These are phyloP conservation scores for Ganaspis brasiliensis DNA, from an alignment of 2,888 invertebrate species.

Conservation along the genomic window DNA sequence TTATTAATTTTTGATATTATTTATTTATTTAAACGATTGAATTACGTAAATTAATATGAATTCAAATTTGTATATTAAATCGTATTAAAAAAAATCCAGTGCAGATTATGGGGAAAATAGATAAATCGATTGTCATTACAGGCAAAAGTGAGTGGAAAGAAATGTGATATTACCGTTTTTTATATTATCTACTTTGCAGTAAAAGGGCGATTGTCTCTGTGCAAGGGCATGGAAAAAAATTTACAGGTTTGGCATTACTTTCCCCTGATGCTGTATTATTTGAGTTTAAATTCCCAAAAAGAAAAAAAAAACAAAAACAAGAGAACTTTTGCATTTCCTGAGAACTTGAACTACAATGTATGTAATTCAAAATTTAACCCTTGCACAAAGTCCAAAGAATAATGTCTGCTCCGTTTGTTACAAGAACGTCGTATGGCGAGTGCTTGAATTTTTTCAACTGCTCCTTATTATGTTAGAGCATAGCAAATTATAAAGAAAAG, in stretches of 20 bases:
- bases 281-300: constrained; percentile 15
- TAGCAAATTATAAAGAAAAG: constrained; percentile 31
- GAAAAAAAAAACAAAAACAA: background rate
- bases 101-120: constrained; percentile 50
- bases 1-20: too few relatives aligned
- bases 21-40: too few relatives aligned
- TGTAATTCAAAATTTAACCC: background rate
- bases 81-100: background rate
- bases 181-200: constrained; percentile 69
- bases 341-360: background rate
- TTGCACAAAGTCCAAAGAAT: constrained; percentile 22
- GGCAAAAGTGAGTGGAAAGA: constrained; percentile 53
- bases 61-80: background rate
- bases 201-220: constrained; percentile 50
- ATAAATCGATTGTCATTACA: constrained; percentile 46
- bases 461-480: constrained; percentile 41
- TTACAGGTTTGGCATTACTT: constrained; percentile 6
- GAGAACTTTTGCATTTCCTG: too few relatives aligned
- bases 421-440: constrained; percentile 15
- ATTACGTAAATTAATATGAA: too few relatives aligned
- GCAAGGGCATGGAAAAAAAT: constrained; percentile 8
- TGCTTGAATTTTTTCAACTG: constrained; percentile 40
- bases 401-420: constrained; percentile 25
- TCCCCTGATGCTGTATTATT: background rate
- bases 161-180: constrained; percentile 71